These are phyloP conservation scores for Pachliopta kotzebuea DNA, from an alignment of 2,888 invertebrate genomes.

Conservation along the genomic window DNA sequence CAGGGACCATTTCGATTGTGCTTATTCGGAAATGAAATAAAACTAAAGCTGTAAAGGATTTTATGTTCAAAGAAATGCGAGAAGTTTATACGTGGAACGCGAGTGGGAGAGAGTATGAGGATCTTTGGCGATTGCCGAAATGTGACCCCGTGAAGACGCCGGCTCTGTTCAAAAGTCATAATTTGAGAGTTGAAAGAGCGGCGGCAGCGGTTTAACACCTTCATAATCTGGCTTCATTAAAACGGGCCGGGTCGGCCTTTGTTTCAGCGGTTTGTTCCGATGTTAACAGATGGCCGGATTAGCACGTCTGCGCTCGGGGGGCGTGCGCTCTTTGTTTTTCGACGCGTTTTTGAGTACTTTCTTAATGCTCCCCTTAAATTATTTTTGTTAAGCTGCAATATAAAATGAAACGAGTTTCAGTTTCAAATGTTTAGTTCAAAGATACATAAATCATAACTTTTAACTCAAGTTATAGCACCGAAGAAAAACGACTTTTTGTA, in stretches of 20 bases:
- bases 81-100: slow-evolving; percentile 50
- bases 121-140: slow-evolving; percentile 69
- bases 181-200: slow-evolving; percentile 76
- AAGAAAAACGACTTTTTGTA: too few relatives aligned
- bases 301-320: slow-evolving; percentile 59
- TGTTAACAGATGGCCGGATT: slow-evolving; percentile 76
- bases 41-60: slow-evolving; percentile 57
- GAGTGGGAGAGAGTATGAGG: slow-evolving; percentile 56
- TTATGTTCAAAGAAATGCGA: slow-evolving; percentile 63
- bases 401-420: slow-evolving; percentile 1
- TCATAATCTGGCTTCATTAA: slow-evolving; percentile 79
- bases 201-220: slow-evolving; percentile 76
- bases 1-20: slow-evolving; percentile 54
- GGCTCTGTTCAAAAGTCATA: slow-evolving; percentile 69
- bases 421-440: background rate
- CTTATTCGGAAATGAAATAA: slow-evolving; percentile 40
- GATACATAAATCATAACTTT: background rate
- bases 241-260: slow-evolving; percentile 69
- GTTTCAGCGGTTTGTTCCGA: slow-evolving; percentile 76
- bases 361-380: slow-evolving; percentile 23
- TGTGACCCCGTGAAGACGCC: slow-evolving; percentile 67
- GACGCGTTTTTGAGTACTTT: slow-evolving; percentile 22
- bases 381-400: slow-evolving; percentile 15
- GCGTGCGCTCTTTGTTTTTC: slow-evolving; percentile 46
- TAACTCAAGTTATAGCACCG: too few relatives aligned